Evolutionary conservation across 2,113 vertebrate species (phyloP).

Genomic region (Columba livia): DNA sequence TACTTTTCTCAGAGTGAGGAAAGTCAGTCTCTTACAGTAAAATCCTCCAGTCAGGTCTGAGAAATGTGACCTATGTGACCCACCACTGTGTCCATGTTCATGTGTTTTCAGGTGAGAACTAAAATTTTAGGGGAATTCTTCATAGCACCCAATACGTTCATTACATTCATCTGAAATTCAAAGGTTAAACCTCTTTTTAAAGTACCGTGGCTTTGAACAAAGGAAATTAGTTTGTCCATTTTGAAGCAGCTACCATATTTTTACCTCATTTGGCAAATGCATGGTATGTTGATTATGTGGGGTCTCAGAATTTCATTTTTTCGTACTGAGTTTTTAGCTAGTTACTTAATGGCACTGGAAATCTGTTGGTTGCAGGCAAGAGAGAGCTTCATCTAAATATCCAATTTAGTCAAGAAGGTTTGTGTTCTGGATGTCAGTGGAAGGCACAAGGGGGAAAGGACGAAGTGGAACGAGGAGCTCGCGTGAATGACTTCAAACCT

Average conservation of each 20-base stretch:
- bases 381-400: background rate
- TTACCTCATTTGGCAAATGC: background rate
- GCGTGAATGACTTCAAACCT: background rate
- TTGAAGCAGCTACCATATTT: background rate
- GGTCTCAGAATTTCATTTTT: background rate
- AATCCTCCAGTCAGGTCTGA: background rate
- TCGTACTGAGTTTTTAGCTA: background rate
- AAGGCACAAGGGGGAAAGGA: conserved; percentile 9
- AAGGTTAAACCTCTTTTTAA: background rate
- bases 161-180: background rate
- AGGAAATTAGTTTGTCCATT: background rate
- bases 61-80: background rate
- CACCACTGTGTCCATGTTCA: fast-evolving
- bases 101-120: background rate
- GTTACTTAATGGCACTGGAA: background rate
- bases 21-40: background rate
- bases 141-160: background rate
- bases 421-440: conserved; percentile 1
- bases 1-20: background rate
- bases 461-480: background rate
- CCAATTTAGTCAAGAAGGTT: background rate
- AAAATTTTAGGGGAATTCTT: background rate
- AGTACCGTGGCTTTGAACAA: background rate
- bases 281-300: fast-evolving
- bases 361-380: background rate